Conservation (phyloP, 2,113 vertebrate species). For the Labeo catla region DNA sequence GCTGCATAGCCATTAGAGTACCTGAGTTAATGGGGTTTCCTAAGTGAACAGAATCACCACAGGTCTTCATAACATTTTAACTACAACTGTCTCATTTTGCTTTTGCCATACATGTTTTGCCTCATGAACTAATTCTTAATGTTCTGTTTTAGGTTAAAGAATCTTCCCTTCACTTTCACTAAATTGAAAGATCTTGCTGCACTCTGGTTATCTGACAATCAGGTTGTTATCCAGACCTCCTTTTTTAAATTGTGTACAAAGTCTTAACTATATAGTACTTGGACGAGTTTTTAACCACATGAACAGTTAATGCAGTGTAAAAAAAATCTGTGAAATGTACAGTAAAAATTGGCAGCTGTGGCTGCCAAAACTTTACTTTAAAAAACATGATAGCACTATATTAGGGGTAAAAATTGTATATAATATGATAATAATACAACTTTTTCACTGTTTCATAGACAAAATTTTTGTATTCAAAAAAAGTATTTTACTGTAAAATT, state of each 20-base stretch:
- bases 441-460: too few relatives aligned
- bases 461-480: too few relatives aligned
- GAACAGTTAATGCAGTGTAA: not conserved
- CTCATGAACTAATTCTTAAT: not conserved
- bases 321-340: too few relatives aligned
- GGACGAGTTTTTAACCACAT: not conserved
- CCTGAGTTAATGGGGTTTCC: slow-evolving; percentile 34
- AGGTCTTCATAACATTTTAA: not conserved
- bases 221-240: slow-evolving; percentile 77
- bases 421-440: too few relatives aligned
- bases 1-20: slow-evolving; percentile 31
- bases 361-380: too few relatives aligned
- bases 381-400: too few relatives aligned
- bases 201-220: slow-evolving; percentile 99
- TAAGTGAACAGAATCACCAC: slow-evolving; percentile 25
- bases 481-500: too few relatives aligned
- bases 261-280: not conserved
- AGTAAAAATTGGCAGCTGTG: too few relatives aligned
- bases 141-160: slow-evolving; percentile 85
- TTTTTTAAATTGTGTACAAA: not conserved
- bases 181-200: slow-evolving; percentile 98
- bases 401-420: too few relatives aligned
- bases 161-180: slow-evolving; percentile 96
- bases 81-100: not conserved
- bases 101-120: slow-evolving; percentile 3